A percentile compares a stretch with the other conserved stretches of the same genome.
Evolutionary conservation across 2,888 invertebrate species (phyloP).

Genomic region (Nesidiocoris tenuis): DNA sequence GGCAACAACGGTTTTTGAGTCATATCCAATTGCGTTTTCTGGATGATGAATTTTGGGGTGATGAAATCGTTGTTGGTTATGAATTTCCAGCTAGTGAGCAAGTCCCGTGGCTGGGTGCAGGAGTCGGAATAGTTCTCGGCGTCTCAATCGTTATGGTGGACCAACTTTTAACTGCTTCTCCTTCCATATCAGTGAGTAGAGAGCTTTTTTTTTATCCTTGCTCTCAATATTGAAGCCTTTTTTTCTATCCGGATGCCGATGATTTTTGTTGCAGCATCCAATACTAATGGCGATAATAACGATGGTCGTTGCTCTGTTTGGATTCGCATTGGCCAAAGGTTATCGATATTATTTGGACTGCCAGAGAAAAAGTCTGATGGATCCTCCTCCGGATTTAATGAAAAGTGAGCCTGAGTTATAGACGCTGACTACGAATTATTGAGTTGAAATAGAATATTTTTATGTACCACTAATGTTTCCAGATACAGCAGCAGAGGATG

Average conservation of each 20-base stretch:
- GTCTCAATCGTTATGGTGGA: conserved; percentile 69
- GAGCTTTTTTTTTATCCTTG: no score
- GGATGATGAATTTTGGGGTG: no score
- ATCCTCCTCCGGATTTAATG: conserved; percentile 55
- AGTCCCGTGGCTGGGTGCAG: conserved; percentile 73
- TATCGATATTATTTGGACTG: conserved; percentile 60
- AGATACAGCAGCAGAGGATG: conserved; percentile 8
- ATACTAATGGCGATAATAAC: conserved; percentile 70
- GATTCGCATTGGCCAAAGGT: conserved; percentile 66
- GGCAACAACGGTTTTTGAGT: no score
- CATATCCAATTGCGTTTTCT: no score
- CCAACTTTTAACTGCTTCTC: conserved; percentile 64
- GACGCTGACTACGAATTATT: not conserved
- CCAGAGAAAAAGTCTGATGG: conserved; percentile 59
- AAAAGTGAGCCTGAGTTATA: conserved; percentile 31
- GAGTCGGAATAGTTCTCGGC: conserved; percentile 69
- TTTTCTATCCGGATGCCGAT: no score
- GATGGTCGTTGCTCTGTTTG: conserved; percentile 65
- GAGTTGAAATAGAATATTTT: not conserved
- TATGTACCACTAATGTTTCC: not conserved
- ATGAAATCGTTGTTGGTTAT: no score
- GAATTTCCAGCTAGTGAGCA: no score
- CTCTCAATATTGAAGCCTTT: no score
- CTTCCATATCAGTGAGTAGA: conserved; percentile 63
- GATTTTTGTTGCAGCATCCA: conserved; percentile 65